Evolutionary conservation across 2,797 vertebrate genomes (phyloP).

Genomic region (Hoplostethus mediterraneus): DNA sequence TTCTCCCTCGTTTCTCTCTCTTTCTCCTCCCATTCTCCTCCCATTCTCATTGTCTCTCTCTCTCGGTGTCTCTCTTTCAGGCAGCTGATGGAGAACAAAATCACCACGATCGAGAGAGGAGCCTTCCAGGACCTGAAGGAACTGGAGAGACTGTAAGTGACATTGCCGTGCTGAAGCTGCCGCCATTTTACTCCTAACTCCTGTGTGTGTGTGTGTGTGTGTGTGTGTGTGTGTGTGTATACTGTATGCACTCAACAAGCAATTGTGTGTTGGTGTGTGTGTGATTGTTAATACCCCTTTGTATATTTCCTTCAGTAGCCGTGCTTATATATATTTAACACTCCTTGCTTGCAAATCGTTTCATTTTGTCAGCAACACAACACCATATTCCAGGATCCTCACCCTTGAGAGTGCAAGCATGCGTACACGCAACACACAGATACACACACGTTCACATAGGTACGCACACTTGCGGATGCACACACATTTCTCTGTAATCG

Average conservation of each 20-base stretch:
- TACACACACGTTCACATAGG: constrained; percentile 1
- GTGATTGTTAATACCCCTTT: neutral
- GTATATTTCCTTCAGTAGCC: too few relatives aligned
- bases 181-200: constrained; percentile 1
- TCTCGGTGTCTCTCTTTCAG: constrained; percentile 78
- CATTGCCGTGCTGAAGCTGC: neutral
- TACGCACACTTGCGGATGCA: constrained; percentile 9
- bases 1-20: neutral
- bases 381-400: neutral
- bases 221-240: neutral
- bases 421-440: neutral
- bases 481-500: constrained; percentile 11
- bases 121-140: constrained; percentile 98
- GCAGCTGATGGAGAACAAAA: constrained; percentile 98
- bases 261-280: neutral
- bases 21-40: too few relatives aligned
- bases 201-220: neutral
- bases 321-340: neutral
- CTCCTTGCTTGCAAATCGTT: neutral
- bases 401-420: constrained; percentile 4
- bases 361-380: neutral
- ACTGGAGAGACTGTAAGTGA: constrained; percentile 96
- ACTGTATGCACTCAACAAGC: neutral
- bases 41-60: constrained; percentile 36
- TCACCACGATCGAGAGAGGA: constrained; percentile 95